Percentiles rank a stretch among this genome's conserved stretches.
Evolutionary conservation across 2,888 invertebrate genomes (phyloP).

Genomic region (Crematogaster levior): DNA sequence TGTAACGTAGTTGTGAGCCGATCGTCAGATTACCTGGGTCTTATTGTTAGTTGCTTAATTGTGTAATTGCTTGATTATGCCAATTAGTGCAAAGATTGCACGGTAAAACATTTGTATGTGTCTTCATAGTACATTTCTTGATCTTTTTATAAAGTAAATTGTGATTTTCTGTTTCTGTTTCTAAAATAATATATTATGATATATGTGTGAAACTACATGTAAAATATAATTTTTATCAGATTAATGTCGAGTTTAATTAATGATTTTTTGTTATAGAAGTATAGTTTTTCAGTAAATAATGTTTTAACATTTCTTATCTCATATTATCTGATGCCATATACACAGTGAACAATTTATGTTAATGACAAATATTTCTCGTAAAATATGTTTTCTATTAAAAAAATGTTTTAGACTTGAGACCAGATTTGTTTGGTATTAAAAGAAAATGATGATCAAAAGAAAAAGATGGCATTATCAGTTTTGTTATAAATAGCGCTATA

Average conservation of each 20-base stretch:
- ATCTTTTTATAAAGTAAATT: not conserved
- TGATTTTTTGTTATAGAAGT: not conserved
- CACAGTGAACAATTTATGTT: too few species aligned
- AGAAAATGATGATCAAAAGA: too few species aligned
- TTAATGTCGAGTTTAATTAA: not conserved
- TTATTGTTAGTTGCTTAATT: slow-evolving; percentile 37
- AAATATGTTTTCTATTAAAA: too few species aligned
- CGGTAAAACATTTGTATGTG: slow-evolving; percentile 14
- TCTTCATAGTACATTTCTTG: not conserved
- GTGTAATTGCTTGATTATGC: slow-evolving; percentile 74
- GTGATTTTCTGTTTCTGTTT: not conserved
- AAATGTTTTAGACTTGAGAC: too few species aligned
- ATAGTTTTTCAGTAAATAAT: slow-evolving; percentile 1
- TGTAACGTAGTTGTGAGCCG: slow-evolving; percentile 69
- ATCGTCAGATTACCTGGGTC: slow-evolving; percentile 52
- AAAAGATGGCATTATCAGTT: too few species aligned
- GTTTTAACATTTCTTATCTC: slow-evolving; percentile 3
- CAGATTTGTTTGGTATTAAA: too few species aligned
- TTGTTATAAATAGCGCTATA: too few species aligned
- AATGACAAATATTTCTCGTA: too few species aligned
- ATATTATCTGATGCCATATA: not conserved
- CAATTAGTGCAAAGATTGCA: slow-evolving; percentile 61
- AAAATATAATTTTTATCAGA: too few species aligned
- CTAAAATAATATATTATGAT: not conserved
- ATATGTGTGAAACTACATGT: too few species aligned